Conservation (phyloP, 2,113 vertebrate species). For the Dendrocopos noguchii region DNA sequence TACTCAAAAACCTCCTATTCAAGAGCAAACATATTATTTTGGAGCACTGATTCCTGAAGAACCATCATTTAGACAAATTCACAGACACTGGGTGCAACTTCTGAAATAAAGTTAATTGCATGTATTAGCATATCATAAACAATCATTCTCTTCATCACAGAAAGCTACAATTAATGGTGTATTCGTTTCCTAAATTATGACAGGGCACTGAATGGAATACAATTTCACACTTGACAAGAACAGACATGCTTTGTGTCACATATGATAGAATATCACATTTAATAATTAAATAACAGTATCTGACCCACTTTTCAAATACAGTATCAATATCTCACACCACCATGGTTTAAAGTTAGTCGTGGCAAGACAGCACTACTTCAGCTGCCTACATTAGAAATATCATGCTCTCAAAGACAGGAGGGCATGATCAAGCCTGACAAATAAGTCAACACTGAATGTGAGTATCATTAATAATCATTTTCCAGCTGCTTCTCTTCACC, state of each 20-base stretch:
- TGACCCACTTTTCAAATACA: background rate
- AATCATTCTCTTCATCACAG: conserved; percentile 40
- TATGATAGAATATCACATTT: conserved; percentile 10
- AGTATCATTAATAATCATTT: background rate
- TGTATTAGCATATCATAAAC: conserved; percentile 35
- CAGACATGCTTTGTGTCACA: background rate
- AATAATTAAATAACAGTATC: background rate
- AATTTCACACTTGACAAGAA: conserved; percentile 52
- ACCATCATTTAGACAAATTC: conserved; percentile 12
- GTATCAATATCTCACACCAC: background rate
- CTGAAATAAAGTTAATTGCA: conserved; percentile 50
- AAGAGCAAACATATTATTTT: background rate
- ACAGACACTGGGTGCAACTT: background rate
- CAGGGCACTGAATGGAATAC: conserved; percentile 27
- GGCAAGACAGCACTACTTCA: background rate
- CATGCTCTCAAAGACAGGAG: accelerated
- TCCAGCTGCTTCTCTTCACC: background rate
- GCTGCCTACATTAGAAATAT: background rate
- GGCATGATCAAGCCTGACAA: background rate
- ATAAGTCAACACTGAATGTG: background rate
- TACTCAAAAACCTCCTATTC: background rate
- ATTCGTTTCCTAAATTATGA: conserved; percentile 25
- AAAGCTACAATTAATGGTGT: conserved; percentile 61
- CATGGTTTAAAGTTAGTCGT: background rate
- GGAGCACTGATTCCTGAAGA: background rate